Evolutionary conservation across 2,888 invertebrate genomes (phyloP), one percentile per base, ranked within the genome.

Genomic region (Prosopocoilus inquinatus): DNA sequence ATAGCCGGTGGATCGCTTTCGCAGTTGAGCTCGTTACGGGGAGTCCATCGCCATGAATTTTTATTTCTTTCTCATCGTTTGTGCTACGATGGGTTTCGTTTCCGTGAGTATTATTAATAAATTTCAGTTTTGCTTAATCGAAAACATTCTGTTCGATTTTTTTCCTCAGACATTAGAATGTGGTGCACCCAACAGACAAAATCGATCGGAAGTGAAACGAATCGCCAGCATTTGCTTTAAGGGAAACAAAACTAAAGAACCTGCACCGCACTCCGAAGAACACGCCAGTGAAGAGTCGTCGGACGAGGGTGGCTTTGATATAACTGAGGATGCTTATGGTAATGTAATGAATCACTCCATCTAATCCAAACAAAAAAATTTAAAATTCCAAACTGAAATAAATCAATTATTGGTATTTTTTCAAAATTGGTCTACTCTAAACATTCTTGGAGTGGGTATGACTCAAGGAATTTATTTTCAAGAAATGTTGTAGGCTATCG

Each of bases 131-230:
- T 34, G 8, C 1, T 36, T 36, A 1, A 11, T 3, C 5, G 1
- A 11, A 36, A 11, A 12, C 9, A 36, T 12, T 35, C 57, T 28
- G 20, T 1, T 28, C 1, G 5, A 28, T 5, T 28, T 28, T 28
- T 2, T 28, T n/a, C n/a, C 8, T 46, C 47, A 76, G 75, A 68
- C 69, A 8, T 62, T 77, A 38, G 71, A 75, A 62, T 75, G 75
- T 63, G 72, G 72, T 2, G 61, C 73, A 12, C 59, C 60, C 32
- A 28, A 54, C 7, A 47, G 44, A 38, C 56, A 56, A 43, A 52
- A 44, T 28, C 47, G 45, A 15, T 33, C 50, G 5, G 52, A 56
- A 34, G 36, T 56, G 43, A 48, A 34, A 32, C 33, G 47, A 9
- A 43, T 33, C n/a, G 20, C 55, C 2, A 46, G 28, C 13, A 16